These are phyloP conservation scores for Thelaira solivaga DNA, from an alignment of 2,888 invertebrate species.

Conservation along the genomic window DNA sequence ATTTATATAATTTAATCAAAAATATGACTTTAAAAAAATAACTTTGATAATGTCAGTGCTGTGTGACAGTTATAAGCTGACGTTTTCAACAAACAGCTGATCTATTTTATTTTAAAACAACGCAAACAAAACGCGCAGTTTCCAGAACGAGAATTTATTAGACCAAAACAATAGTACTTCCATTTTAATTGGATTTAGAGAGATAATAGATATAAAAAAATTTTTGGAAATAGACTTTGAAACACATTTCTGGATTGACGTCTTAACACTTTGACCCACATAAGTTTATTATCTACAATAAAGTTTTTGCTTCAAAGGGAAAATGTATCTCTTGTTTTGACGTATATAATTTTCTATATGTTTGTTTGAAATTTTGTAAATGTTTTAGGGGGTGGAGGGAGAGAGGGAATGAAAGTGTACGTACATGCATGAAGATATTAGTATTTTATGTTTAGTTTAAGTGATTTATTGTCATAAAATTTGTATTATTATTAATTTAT, in stretches of 20 bases:
- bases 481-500: constrained; percentile 72
- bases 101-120: too few species aligned
- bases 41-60: too few species aligned
- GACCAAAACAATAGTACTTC: too few species aligned
- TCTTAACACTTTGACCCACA: neutral
- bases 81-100: too few species aligned
- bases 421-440: neutral
- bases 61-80: too few species aligned
- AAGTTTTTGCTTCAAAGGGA: neutral
- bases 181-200: too few species aligned
- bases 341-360: neutral
- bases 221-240: too few species aligned
- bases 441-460: constrained; percentile 61
- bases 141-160: too few species aligned
- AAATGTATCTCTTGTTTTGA: constrained; percentile 27
- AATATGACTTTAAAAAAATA: too few species aligned
- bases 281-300: neutral
- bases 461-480: constrained; percentile 73
- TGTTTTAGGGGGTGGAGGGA: constrained; percentile 40
- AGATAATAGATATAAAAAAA: too few species aligned
- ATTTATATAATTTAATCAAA: too few species aligned
- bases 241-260: neutral
- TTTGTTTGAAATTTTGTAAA: constrained; percentile 35
- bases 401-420: neutral
- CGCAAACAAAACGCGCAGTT: too few species aligned